phyloP scores from a whole-genome alignment of 2,888 invertebrate genomes.

The Drosophila robusta region DNA sequence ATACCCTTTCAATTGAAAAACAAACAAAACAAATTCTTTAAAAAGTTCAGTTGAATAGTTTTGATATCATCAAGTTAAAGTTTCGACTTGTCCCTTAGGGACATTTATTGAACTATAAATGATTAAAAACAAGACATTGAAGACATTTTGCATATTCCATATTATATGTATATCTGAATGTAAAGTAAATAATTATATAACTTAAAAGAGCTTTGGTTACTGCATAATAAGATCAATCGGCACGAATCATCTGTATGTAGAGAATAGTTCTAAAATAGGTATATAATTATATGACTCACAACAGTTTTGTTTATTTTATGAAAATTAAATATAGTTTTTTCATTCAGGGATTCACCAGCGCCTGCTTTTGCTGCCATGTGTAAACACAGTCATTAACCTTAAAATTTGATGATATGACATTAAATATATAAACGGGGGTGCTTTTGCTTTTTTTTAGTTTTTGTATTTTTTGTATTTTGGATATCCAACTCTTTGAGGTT shows the following conservation, averaged over 20 bases:
- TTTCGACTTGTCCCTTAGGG: too few relatives aligned
- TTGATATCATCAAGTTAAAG: too few relatives aligned
- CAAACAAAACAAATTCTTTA: neutral
- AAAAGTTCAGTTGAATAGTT: too few relatives aligned
- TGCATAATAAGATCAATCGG: too few relatives aligned
- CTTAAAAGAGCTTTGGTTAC: neutral
- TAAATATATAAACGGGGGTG: constrained; percentile 48
- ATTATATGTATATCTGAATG: neutral
- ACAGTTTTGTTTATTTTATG: constrained; percentile 50
- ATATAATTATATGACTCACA: constrained; percentile 36
- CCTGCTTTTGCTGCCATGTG: constrained; percentile 16
- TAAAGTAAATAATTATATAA: neutral
- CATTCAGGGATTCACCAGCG: constrained; percentile 50
- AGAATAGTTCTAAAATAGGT: constrained; percentile 9
- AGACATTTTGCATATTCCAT: too few relatives aligned
- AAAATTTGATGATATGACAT: constrained; percentile 57
- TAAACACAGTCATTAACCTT: constrained; percentile 73
- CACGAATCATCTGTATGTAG: neutral
- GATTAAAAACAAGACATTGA: too few relatives aligned
- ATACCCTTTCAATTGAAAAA: constrained; percentile 1
- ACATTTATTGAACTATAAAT: too few relatives aligned
- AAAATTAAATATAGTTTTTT: constrained; percentile 18
- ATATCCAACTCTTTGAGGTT: constrained; percentile 60
- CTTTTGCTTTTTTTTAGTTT: constrained; percentile 24
- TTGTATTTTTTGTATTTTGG: constrained; percentile 15